Evolutionary conservation across 1,140 invertebrate species (phyloP), one percentile per base, ranked within the genome.

Genomic region (Sminthurides bifidus): DNA sequence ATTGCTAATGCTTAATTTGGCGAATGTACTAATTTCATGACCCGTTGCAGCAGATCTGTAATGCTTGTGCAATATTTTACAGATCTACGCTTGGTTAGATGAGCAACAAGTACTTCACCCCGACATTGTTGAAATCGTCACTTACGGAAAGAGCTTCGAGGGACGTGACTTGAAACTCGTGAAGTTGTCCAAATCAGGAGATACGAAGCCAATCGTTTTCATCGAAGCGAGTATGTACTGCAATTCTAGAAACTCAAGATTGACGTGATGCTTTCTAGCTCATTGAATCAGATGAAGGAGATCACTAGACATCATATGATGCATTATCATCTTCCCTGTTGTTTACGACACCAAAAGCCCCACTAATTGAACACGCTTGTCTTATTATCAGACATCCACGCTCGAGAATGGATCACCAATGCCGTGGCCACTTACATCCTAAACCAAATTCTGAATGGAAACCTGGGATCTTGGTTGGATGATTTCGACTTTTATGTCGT

Each of bases 401-500:
- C 54, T 15, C 19, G 46, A 14, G 55, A 57, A 57, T 57, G 49
- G 49, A 52, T 58, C 17, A 52, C 49, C 3, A 52, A 51, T 37
- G 56, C 56, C 24, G 56, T 58, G 12, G 23, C 40, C 12, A 52
- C 50, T n/a, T 58, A 46, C 31, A 23, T 52, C 3, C 46, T 58
- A 40, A 58, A 58, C 24, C 49, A 58, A 30, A 24, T 58, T n/a
- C 15, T 58, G 6, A 58, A 43, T 44, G 75, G 70, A 58, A 51
- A 81, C 21, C 48, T 73, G 27, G 44, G 73, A 4, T 64, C 19
- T 10, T 72, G 85, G 17, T 72, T 91, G 45, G 80, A 73, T 29
- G 61, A 72, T 40, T 75, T 74, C 52, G 75, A 82, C 60, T 83
- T 79, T 77, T 78, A 79, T 65, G 69, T 85, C 49, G 69, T 84